A percentile compares a stretch with the other conserved stretches of the same genome.
These are phyloP conservation scores for Octodon degus DNA, from an alignment of 2,113 vertebrate genomes.

Conservation along the genomic window DNA sequence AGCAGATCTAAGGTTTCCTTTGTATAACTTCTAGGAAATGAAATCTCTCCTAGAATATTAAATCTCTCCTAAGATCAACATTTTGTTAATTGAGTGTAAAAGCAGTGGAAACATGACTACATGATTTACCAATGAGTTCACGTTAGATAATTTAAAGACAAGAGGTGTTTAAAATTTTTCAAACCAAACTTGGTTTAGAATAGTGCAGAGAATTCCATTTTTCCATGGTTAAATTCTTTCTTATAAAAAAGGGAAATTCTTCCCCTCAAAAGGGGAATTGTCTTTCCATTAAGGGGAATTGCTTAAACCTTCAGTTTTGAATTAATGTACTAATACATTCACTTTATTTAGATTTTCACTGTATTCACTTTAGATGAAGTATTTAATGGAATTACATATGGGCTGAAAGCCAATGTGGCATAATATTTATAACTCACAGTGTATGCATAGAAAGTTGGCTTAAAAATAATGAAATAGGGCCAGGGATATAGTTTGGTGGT, in stretches of 20 bases:
- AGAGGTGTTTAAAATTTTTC: conserved; percentile 5
- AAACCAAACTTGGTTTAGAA: not conserved
- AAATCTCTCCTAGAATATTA: conserved; percentile 44
- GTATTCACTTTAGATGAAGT: not conserved
- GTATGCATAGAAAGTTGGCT: not conserved
- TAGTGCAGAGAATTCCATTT: not conserved
- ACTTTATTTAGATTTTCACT: conserved; percentile 23
- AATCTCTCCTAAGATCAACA: conserved; percentile 56
- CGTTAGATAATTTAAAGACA: conserved; percentile 32
- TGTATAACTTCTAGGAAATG: not conserved
- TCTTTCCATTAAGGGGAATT: not conserved
- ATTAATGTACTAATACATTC: not conserved
- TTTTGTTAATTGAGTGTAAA: conserved; percentile 54
- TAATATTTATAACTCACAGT: not conserved
- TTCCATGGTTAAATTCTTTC: not conserved
- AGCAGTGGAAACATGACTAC: not conserved
- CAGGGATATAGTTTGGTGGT: too few species aligned
- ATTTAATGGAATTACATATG: conserved; percentile 33
- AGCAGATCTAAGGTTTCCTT: not conserved
- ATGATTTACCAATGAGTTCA: conserved; percentile 42
- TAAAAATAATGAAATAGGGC: conserved; percentile 5
- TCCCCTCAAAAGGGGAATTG: not conserved
- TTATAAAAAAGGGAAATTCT: not conserved
- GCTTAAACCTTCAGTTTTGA: conserved; percentile 1
- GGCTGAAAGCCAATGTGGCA: not conserved